phyloP scores from a whole-genome alignment of 2,113 vertebrate species.

The Pachyramphus minor region DNA sequence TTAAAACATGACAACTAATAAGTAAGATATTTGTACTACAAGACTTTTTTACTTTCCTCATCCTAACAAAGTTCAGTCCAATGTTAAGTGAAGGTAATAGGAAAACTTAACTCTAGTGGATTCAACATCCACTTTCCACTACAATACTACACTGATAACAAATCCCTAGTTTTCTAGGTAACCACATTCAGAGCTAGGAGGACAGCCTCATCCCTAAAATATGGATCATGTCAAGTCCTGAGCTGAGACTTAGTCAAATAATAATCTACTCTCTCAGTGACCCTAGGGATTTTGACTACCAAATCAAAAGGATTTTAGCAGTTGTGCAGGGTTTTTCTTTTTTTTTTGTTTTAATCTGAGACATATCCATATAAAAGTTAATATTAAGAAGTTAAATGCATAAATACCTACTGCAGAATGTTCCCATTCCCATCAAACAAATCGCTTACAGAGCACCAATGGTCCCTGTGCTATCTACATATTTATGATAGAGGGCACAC shows the following conservation, averaged over 20 bases:
- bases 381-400: neutral
- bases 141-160: neutral
- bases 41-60: no score
- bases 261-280: neutral
- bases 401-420: neutral
- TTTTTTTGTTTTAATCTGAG: neutral
- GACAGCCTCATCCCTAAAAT: neutral
- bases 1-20: neutral
- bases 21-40: neutral
- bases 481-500: neutral
- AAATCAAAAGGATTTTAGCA: neutral
- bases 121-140: neutral
- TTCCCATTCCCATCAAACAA: neutral
- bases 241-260: neutral
- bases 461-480: neutral
- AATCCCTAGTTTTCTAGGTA: neutral
- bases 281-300: neutral
- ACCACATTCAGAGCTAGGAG: neutral
- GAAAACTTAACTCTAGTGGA: neutral
- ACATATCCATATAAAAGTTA: neutral
- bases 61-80: neutral
- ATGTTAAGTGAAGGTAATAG: neutral
- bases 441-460: neutral
- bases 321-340: neutral
- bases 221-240: neutral